Base-by-base conservation (phyloP, 2,888 invertebrate genomes). In the Operophtera brumata region DNA sequence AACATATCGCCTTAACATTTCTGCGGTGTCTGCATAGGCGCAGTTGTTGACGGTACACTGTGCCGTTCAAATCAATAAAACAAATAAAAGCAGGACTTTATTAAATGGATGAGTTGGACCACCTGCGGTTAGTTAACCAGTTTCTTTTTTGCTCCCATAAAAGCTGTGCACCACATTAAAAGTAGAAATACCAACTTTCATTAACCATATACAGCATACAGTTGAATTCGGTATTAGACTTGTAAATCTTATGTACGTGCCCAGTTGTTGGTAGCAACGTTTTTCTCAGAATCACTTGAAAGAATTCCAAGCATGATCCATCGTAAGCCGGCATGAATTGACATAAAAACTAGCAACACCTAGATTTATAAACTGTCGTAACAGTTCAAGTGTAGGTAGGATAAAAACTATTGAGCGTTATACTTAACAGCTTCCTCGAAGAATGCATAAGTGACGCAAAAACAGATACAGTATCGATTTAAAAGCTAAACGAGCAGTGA, bases 341-440 rank as follows among this genome's bases (percentile, higher is more conserved):
- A 54, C 56, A 73, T 67, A 82, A 84, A 81, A 84, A 82, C 72
- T 54, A 48, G 72, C 64, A 66, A 67, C 77, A 64, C 75, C 77
- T 69, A 71, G 65, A 65, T 70, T 67, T 67, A 71, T 68, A 65
- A 73, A 69, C 66, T 69, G 66, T 70, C 67, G 71, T 71, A 75
- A 74, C 70, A 73, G 69, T 73, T 70, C 68, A 59, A 65, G 59
- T 62, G 56, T 63, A 56, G 55, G 53, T 40, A 36, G 20, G 12
- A 66, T 62, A 78, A 79, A 80, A 81, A 77, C 66, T 63, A 35
- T 63, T 59, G 67, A 68, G 55, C 61, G 69, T 65, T 66, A 57
- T 4, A 20, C 64, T 69, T n/a, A 75, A 76, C 70, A 63, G 69
- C 68, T 77, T 77, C 75, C 71, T 68, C 48, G 61, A 70, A 71